phyloP scores from a whole-genome alignment of 2,113 vertebrate species.

The Nanorana parkeri region DNA sequence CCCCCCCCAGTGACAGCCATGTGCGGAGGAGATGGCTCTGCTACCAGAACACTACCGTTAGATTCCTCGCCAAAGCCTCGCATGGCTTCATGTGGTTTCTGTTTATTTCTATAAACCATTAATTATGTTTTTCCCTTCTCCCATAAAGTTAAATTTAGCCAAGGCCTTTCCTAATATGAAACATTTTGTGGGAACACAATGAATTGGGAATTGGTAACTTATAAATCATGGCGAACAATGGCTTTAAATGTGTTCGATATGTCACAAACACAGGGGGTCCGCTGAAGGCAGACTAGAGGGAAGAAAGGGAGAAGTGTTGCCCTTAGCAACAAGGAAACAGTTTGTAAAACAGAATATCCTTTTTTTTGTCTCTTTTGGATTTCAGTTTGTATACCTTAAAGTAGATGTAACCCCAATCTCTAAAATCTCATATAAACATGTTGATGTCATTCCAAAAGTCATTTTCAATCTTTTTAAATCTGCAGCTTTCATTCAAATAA shows the following conservation, averaged over 20 bases:
- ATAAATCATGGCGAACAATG: slow-evolving; percentile 19
- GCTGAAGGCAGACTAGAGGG: not conserved
- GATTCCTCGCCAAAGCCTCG: slow-evolving; percentile 76
- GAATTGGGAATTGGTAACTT: slow-evolving; percentile 45
- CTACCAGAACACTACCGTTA: slow-evolving; percentile 78
- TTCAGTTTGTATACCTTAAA: not conserved
- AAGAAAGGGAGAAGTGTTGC: not conserved
- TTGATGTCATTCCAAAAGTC: too few relatives aligned
- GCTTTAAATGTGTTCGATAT: not conserved
- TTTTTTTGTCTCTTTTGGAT: not conserved
- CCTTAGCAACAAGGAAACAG: not conserved
- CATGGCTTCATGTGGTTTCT: slow-evolving; percentile 80
- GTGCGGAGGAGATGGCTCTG: slow-evolving; percentile 74
- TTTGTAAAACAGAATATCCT: not conserved
- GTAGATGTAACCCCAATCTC: too few relatives aligned
- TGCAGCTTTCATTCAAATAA: too few relatives aligned
- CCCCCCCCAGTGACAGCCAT: slow-evolving; percentile 70
- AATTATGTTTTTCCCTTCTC: slow-evolving; percentile 76
- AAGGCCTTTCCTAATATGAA: slow-evolving; percentile 74
- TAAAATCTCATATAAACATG: too few relatives aligned
- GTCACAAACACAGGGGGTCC: not conserved
- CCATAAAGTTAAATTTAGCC: slow-evolving; percentile 84
- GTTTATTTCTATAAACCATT: slow-evolving; percentile 80
- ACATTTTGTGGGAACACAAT: slow-evolving; percentile 72
- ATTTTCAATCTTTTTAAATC: too few relatives aligned